phyloP scores from a whole-genome alignment of 1,140 invertebrate genomes.

The Drosophila bifasciata region DNA sequence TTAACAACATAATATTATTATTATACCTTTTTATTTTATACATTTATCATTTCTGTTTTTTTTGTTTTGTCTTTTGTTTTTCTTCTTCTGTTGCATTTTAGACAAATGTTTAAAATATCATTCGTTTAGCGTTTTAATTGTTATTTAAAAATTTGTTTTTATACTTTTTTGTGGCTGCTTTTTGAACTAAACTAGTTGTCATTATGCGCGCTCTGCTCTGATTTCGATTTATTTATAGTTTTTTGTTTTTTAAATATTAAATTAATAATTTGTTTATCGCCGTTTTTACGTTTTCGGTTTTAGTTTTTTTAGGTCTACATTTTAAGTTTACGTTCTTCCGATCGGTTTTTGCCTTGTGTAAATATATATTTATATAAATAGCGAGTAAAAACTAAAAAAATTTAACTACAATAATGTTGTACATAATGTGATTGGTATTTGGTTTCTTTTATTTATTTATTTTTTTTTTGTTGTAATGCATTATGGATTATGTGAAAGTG shows the following conservation, averaged over 20 bases:
- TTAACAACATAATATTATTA: slow-evolving; percentile 82
- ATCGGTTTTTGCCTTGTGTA: slow-evolving; percentile 49
- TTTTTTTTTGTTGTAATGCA: slow-evolving; percentile 48
- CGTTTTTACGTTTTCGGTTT: slow-evolving; percentile 38
- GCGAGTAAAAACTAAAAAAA: slow-evolving; percentile 75
- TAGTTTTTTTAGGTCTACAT: slow-evolving; percentile 45
- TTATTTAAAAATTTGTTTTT: slow-evolving; percentile 66
- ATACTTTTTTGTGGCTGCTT: slow-evolving; percentile 37
- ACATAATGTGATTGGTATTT: slow-evolving; percentile 51
- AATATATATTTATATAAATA: slow-evolving; percentile 77
- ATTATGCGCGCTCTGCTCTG: slow-evolving; percentile 47
- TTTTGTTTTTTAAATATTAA: slow-evolving; percentile 32
- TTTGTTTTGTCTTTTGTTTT: no score
- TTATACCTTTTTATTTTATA: slow-evolving; percentile 77
- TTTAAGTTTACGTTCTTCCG: slow-evolving; percentile 35
- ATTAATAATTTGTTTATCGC: slow-evolving; percentile 56
- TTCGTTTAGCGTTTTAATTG: slow-evolving; percentile 60
- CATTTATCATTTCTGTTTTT: slow-evolving; percentile 70
- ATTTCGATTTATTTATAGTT: slow-evolving; percentile 41
- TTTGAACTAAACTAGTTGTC: slow-evolving; percentile 62
- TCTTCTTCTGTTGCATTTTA: slow-evolving; percentile 44
- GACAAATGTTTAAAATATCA: slow-evolving; percentile 78
- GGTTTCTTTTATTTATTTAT: slow-evolving; percentile 56
- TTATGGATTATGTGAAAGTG: slow-evolving; percentile 57
- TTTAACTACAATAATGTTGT: slow-evolving; percentile 54